phyloP scores from a whole-genome alignment of 2,888 invertebrate species.

The Phortica okadai region DNA sequence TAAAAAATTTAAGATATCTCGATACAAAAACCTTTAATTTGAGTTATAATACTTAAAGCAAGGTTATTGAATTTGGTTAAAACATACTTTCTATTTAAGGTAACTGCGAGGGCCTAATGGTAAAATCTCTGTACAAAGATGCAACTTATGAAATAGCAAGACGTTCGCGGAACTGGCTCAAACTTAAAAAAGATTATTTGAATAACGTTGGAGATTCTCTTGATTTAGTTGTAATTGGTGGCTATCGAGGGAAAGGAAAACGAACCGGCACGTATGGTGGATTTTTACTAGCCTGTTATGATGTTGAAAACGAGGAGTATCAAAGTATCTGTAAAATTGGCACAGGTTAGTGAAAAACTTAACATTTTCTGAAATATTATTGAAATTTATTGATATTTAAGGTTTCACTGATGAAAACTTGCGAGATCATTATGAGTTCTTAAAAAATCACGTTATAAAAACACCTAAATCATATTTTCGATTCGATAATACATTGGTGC shows the following conservation, averaged over 20 bases:
- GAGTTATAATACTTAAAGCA: too few species aligned
- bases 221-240: constrained; percentile 97
- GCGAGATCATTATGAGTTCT: constrained; percentile 83
- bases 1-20: neutral
- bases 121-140: constrained; percentile 91
- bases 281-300: constrained; percentile 95
- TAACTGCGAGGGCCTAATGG: constrained; percentile 99
- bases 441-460: constrained; percentile 86
- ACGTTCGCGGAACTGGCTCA: constrained; percentile 94
- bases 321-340: constrained; percentile 93
- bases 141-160: constrained; percentile 98
- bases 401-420: constrained; percentile 96
- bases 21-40: too few species aligned
- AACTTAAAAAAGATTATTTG: constrained; percentile 98
- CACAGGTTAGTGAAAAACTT: constrained; percentile 63
- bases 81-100: constrained; percentile 75
- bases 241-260: constrained; percentile 94
- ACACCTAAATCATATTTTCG: constrained; percentile 88
- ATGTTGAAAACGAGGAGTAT: constrained; percentile 91
- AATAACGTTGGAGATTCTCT: constrained; percentile 97
- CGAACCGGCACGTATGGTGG: constrained; percentile 96
- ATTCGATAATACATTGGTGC: constrained; percentile 84
- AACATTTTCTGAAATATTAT: neutral
- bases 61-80: too few species aligned
- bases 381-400: constrained; percentile 65